phyloP scores from a whole-genome alignment of 2,797 vertebrate genomes.

The Acropternis orthonyx region DNA sequence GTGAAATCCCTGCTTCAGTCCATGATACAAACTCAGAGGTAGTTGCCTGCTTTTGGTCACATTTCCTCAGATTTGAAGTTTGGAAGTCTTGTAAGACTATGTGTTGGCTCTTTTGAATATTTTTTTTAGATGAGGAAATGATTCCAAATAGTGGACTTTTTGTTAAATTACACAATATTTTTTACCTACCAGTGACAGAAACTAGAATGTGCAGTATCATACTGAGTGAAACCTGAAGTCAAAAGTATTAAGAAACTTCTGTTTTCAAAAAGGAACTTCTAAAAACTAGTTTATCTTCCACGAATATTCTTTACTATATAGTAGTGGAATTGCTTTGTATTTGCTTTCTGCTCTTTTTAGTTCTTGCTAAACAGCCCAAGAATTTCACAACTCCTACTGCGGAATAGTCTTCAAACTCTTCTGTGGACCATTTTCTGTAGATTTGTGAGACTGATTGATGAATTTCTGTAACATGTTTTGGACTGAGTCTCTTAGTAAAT shows the following conservation, averaged over 20 bases:
- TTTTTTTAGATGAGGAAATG: neutral
- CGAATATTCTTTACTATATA: neutral
- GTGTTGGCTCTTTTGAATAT: neutral
- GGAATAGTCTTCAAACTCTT: neutral
- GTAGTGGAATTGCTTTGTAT: neutral
- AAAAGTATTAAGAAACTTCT: neutral
- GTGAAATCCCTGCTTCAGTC: neutral
- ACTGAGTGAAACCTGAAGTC: neutral
- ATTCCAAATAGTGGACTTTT: neutral
- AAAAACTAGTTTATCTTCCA: neutral
- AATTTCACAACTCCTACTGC: neutral
- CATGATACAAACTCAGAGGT: rapidly evolving
- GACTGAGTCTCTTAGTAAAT: neutral
- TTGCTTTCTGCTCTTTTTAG: neutral
- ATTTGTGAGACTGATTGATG: neutral
- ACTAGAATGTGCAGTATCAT: neutral
- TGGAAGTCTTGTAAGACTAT: neutral
- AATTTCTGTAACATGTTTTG: neutral
- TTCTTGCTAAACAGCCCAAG: neutral
- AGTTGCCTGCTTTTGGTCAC: neutral
- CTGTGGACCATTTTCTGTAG: neutral
- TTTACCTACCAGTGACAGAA: neutral
- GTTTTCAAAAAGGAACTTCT: neutral
- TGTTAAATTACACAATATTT: neutral
- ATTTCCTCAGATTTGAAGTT: neutral